Conservation (phyloP, 2,797 vertebrate genomes). For the Argentina silus region DNA sequence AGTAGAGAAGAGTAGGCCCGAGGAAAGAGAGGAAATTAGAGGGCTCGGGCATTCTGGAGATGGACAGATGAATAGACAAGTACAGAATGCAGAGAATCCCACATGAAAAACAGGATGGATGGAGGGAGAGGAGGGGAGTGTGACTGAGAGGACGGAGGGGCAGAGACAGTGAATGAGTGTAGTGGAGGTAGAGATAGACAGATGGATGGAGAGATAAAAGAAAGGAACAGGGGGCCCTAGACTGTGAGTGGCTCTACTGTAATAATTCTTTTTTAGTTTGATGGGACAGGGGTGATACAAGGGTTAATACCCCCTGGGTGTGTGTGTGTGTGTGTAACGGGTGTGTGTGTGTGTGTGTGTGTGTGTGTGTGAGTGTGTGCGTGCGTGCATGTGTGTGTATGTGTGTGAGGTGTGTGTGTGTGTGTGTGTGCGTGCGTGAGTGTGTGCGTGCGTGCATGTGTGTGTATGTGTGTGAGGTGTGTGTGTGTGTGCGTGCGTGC, state of each 20-base stretch:
- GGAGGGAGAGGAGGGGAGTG: not conserved
- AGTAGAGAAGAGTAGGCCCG: not conserved
- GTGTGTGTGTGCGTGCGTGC: not conserved
- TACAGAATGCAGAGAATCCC: not conserved
- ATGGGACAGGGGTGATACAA: slow-evolving; percentile 17
- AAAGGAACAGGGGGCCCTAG: not conserved
- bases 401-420: slow-evolving; percentile 2
- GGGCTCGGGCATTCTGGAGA: not conserved
- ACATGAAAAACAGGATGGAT: not conserved
- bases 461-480: not conserved
- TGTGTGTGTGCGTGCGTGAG: slow-evolving; percentile 24
- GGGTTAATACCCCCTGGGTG: slow-evolving; percentile 39
- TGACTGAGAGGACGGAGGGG: not conserved
- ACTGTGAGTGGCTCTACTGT: slow-evolving; percentile 16
- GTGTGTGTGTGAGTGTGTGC: not conserved
- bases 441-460: not conserved
- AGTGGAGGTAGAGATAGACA: not conserved
- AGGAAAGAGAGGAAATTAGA: slow-evolving; percentile 8
- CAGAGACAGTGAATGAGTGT: not conserved
- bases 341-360: not conserved
- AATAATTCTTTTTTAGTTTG: slow-evolving; percentile 21
- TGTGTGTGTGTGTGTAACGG: not conserved
- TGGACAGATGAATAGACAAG: not conserved
- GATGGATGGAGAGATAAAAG: not conserved
- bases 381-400: not conserved